phyloP scores from a whole-genome alignment of 2,797 vertebrate genomes.

The Crypturellus tataupa region DNA sequence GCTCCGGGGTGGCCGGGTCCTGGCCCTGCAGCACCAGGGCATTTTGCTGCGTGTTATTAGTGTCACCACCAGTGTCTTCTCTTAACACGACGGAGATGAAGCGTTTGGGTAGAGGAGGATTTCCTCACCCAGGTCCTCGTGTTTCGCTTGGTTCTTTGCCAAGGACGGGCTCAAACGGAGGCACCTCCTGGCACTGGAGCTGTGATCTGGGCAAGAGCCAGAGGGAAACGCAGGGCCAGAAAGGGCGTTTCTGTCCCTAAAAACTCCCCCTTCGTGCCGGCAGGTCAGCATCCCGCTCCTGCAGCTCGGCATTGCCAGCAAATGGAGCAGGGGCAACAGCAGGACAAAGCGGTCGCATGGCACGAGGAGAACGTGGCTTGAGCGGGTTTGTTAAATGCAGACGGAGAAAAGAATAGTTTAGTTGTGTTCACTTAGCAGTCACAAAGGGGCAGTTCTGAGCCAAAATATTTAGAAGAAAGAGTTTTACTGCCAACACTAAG shows the following conservation, averaged over 20 bases:
- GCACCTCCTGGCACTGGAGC: fast-evolving
- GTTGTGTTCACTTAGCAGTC: fast-evolving
- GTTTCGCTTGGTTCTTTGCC: not conserved
- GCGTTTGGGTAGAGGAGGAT: not conserved
- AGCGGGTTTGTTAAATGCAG: fast-evolving
- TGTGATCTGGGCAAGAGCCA: too few relatives aligned
- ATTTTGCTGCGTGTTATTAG: not conserved
- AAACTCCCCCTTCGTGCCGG: too few relatives aligned
- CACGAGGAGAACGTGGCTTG: fast-evolving
- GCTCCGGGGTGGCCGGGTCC: too few relatives aligned
- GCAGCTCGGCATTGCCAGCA: not conserved
- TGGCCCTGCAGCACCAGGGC: not conserved
- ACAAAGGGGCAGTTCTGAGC: not conserved
- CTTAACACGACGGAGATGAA: too few relatives aligned
- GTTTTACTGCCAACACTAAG: fast-evolving
- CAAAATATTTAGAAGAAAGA: too few relatives aligned
- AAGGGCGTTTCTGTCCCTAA: too few relatives aligned
- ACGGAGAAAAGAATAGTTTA: fast-evolving
- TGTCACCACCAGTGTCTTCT: not conserved
- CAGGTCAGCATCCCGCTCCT: too few relatives aligned
- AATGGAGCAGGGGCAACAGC: too few relatives aligned
- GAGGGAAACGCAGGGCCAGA: too few relatives aligned
- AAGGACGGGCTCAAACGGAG: not conserved
- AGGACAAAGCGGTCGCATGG: not conserved
- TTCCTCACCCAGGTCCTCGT: not conserved